Base-by-base conservation (phyloP, 2,888 invertebrate species). In the Sinohyriopsis cumingii region DNA sequence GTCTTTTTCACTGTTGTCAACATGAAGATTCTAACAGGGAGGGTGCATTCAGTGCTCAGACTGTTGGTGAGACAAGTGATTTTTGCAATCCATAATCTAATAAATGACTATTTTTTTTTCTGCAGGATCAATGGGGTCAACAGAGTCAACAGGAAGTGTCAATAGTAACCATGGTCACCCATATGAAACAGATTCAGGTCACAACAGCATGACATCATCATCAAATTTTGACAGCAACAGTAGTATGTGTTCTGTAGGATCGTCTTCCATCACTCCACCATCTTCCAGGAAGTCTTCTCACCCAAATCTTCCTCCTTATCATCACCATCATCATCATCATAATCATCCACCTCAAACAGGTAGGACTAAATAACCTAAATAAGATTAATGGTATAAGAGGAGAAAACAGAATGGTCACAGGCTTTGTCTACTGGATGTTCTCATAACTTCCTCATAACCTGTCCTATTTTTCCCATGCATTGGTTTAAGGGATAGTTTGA, bases 81-180 rank as follows among this genome's bases (percentile, higher is more conserved):
- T 19, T 25, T 61, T 20, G 28, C n/a, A 20, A 24, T 24, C 25
- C 20, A 9, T 61, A 9, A n/a, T 20, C 9, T 24, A 24, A 12
- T 61, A 24, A 24, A 61, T 24, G 18, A 25, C 25, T 1, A 24
- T 33, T 19, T 33, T 33, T 20, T 24, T 61, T 22, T 19, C 59
- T 74, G 12, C 75, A 87, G 86, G 82, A 69, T 86, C 86, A n/a
- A 69, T 84, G 61, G 84, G 65, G 95, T 85, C 96, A 84, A 95
- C 95, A 87, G 96, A 96, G 84, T 96, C 96, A 9, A 89, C 89
- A 45, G 88, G 88, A 74, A 89, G 88, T 68, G 82, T 86, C 9
- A 82, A 86, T 66, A 86, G 86, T 75, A 83, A 84, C 71, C 83
- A 80, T 68, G 84, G 84, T 60, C 79, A 82, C 53, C 75, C 71